Conservation (phyloP, 2,113 vertebrate species). For the Chrysemys picta region DNA sequence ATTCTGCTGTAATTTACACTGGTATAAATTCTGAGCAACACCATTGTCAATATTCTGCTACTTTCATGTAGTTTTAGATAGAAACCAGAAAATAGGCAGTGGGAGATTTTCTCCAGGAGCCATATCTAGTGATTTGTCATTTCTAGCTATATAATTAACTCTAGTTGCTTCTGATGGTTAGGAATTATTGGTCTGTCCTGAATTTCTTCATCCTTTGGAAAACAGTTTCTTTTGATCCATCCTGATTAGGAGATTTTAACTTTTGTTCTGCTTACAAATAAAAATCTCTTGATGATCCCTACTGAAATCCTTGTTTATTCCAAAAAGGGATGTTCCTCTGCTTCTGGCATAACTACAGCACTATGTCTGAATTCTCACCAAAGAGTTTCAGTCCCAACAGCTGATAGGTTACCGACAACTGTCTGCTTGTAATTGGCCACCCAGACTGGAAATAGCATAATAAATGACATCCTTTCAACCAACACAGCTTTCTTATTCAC, state of each 20-base stretch:
- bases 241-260: neutral
- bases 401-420: slow-evolving; percentile 72
- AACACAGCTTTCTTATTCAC: slow-evolving; percentile 26
- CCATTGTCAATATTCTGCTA: neutral
- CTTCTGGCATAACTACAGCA: neutral
- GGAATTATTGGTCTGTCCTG: neutral
- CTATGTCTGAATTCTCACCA: slow-evolving; percentile 59
- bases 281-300: slow-evolving; percentile 15
- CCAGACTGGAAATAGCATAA: slow-evolving; percentile 55
- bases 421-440: slow-evolving; percentile 66
- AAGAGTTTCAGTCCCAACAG: slow-evolving; percentile 48
- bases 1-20: slow-evolving; percentile 15
- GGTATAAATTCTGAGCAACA: neutral
- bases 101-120: neutral
- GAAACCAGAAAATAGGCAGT: neutral
- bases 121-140: neutral
- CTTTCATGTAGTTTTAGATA: slow-evolving; percentile 4
- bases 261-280: slow-evolving; percentile 40
- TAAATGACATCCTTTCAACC: slow-evolving; percentile 24
- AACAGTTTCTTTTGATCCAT: neutral
- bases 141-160: neutral
- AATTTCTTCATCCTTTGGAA: neutral
- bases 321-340: neutral
- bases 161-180: neutral
- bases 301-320: neutral